These are phyloP conservation scores for Drosophila novamexicana DNA, from an alignment of 1,140 invertebrate genomes.

Conservation along the genomic window DNA sequence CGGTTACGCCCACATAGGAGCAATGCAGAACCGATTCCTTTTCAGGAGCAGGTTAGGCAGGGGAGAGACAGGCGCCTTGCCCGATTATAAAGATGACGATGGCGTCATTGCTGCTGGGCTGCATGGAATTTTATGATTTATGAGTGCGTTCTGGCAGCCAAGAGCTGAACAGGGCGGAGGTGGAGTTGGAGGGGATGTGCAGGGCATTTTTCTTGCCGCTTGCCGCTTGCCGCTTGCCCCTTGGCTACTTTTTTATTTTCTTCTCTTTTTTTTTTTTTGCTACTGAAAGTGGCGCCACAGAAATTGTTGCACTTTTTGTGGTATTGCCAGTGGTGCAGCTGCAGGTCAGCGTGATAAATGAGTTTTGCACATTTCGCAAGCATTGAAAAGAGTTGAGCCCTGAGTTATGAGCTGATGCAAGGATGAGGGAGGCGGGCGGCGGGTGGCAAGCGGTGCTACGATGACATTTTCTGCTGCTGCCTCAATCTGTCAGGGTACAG, in stretches of 20 bases:
- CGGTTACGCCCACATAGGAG: slow-evolving; percentile 31
- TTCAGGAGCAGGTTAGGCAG: background rate
- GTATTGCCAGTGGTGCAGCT: slow-evolving; percentile 38
- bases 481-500: slow-evolving; percentile 48
- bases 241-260: slow-evolving; percentile 31
- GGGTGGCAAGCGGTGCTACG: slow-evolving; percentile 4
- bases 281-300: slow-evolving; percentile 28
- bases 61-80: slow-evolving; percentile 36
- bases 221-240: slow-evolving; percentile 4
- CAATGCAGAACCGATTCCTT: slow-evolving; percentile 17
- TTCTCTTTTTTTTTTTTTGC: slow-evolving; percentile 5
- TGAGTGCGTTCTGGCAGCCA: slow-evolving; percentile 56
- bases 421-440: background rate
- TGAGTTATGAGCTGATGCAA: slow-evolving; percentile 59
- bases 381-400: slow-evolving; percentile 25
- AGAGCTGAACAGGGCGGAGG: slow-evolving; percentile 4
- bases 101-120: slow-evolving; percentile 45
- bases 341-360: slow-evolving; percentile 68
- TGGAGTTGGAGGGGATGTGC: background rate
- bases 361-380: slow-evolving; percentile 65
- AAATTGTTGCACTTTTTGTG: slow-evolving; percentile 68
- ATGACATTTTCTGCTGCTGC: slow-evolving; percentile 39
- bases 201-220: slow-evolving; percentile 34
- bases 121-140: slow-evolving; percentile 79
- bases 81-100: slow-evolving; percentile 78